Evolutionary conservation across 2,797 vertebrate species (phyloP).

Genomic region (Chelmon rostratus): DNA sequence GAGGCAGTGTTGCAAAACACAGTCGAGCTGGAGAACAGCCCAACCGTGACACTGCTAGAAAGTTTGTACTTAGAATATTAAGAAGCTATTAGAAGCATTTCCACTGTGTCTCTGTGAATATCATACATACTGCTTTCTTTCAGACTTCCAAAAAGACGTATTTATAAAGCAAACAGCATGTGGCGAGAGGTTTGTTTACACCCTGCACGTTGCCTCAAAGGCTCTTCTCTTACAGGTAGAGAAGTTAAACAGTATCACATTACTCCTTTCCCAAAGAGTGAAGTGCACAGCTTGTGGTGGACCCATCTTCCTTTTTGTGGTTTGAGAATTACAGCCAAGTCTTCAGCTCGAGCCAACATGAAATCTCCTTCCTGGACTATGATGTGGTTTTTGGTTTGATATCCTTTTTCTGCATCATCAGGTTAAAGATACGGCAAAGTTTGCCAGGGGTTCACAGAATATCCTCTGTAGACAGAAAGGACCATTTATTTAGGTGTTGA

Average conservation of each 20-base stretch:
- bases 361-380: conserved; percentile 60
- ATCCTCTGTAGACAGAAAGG: not conserved
- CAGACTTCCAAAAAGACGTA: not conserved
- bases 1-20: conserved; percentile 41
- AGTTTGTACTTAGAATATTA: not conserved
- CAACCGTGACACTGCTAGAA: not conserved
- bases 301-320: conserved; percentile 54
- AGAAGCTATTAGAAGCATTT: not conserved
- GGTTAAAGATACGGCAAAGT: not conserved
- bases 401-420: conserved; percentile 34
- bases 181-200: conserved; percentile 21
- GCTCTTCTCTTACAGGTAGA: conserved; percentile 36
- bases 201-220: conserved; percentile 1
- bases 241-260: conserved; percentile 49
- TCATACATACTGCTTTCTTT: not conserved
- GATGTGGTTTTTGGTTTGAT: conserved; percentile 52
- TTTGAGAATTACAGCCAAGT: conserved; percentile 53
- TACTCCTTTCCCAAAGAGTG: conserved; percentile 27
- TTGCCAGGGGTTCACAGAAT: conserved; percentile 2
- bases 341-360: conserved; percentile 22
- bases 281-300: conserved; percentile 47
- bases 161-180: conserved; percentile 11
- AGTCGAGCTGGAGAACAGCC: conserved; percentile 8
- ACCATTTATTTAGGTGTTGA: not conserved
- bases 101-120: not conserved